These are phyloP conservation scores for Mesorhabditis belari DNA, from an alignment of 2,888 invertebrate species.

Conservation along the genomic window DNA sequence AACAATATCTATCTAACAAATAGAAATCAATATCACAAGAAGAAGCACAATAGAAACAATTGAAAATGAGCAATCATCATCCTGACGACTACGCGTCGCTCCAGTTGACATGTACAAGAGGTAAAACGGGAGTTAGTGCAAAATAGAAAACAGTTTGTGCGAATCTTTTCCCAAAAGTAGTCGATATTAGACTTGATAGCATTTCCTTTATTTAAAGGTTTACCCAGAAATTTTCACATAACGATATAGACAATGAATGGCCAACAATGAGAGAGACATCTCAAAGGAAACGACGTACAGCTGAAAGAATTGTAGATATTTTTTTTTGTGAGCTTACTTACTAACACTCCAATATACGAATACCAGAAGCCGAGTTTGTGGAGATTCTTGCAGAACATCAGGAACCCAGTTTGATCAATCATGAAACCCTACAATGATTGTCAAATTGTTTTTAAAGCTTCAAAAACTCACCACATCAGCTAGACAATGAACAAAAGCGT, in stretches of 20 bases:
- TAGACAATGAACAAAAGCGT: neutral
- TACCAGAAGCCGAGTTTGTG: neutral
- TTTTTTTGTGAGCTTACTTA: neutral
- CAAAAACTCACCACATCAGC: neutral
- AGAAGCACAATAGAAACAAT: too few species aligned
- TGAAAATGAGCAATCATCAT: too few species aligned
- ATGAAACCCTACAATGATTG: neutral
- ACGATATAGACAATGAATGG: neutral
- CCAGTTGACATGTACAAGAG: too few species aligned
- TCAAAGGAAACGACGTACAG: neutral
- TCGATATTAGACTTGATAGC: too few species aligned
- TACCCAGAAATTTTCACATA: neutral
- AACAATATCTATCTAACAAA: too few species aligned
- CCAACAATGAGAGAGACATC: neutral
- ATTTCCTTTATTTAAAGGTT: too few species aligned
- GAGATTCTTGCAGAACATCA: neutral
- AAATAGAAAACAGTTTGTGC: too few species aligned
- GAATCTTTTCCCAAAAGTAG: too few species aligned
- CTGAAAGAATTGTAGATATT: neutral
- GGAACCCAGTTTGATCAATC: neutral
- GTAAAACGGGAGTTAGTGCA: too few species aligned
- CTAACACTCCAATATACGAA: neutral
- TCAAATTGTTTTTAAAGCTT: neutral
- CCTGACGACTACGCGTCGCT: too few species aligned
- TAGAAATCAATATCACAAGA: too few species aligned